Conservation (phyloP, 1,140 invertebrate genomes). For the Ips typographus region DNA sequence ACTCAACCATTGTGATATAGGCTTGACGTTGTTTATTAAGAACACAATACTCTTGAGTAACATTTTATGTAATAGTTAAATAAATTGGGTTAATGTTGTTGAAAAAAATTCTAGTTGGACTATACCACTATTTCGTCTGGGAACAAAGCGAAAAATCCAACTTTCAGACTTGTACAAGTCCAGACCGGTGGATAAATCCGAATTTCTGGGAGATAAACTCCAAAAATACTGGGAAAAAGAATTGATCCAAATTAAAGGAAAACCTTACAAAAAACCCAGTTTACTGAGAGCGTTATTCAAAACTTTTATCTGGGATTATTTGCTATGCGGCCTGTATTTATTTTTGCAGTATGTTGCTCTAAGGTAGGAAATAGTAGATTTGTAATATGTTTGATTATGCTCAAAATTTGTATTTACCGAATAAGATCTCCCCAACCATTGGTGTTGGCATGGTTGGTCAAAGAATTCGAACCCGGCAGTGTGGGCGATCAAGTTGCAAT, state of each 20-base stretch:
- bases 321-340: constrained; percentile 53
- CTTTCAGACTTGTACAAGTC: constrained; percentile 45
- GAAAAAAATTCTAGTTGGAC: constrained; percentile 44
- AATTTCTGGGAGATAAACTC: constrained; percentile 53
- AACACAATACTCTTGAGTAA: no score
- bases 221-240: constrained; percentile 56
- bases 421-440: constrained; percentile 54
- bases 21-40: no score
- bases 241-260: constrained; percentile 41
- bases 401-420: no score
- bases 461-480: constrained; percentile 20
- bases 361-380: constrained; percentile 49
- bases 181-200: constrained; percentile 42
- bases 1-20: no score
- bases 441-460: constrained; percentile 52
- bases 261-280: constrained; percentile 39
- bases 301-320: constrained; percentile 52
- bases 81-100: no score
- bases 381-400: background rate
- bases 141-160: constrained; percentile 41
- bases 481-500: constrained; percentile 26
- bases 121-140: constrained; percentile 41
- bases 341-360: constrained; percentile 52
- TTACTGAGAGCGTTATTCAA: constrained; percentile 52
- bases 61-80: no score